These are phyloP conservation scores for Macroramphosus scolopax DNA, from an alignment of 2,797 vertebrate species.

Conservation along the genomic window DNA sequence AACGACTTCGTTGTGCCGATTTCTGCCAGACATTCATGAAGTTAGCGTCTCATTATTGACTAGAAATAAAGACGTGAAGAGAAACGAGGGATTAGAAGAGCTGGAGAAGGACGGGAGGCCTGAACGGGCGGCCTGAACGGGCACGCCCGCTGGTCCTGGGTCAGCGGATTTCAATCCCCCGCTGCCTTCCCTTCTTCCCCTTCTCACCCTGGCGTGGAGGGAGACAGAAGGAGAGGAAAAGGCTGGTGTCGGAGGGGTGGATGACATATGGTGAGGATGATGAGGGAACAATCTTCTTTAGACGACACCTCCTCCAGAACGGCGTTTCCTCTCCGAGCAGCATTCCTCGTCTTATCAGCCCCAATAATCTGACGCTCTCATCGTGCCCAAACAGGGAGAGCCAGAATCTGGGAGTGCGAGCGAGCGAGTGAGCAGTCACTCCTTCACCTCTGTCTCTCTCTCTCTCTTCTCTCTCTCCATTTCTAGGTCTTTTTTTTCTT, in stretches of 20 bases:
- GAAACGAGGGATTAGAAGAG: too few relatives aligned
- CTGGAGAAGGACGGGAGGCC: slow-evolving; percentile 8
- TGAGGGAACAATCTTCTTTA: slow-evolving; percentile 50
- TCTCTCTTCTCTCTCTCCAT: slow-evolving; percentile 34
- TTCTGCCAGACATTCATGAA: too few relatives aligned
- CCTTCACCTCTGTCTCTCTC: slow-evolving; percentile 27
- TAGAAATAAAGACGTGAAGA: too few relatives aligned
- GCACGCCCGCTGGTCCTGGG: slow-evolving; percentile 67
- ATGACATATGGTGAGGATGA: slow-evolving; percentile 36
- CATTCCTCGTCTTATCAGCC: slow-evolving; percentile 72
- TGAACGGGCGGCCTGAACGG: slow-evolving; percentile 62
- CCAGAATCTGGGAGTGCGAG: slow-evolving; percentile 39
- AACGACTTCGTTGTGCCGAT: too few relatives aligned
- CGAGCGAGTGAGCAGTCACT: slow-evolving; percentile 31
- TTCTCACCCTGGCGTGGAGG: slow-evolving; percentile 33
- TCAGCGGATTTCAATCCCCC: slow-evolving; percentile 67
- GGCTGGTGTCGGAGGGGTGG: slow-evolving; percentile 2
- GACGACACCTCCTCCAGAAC: slow-evolving; percentile 61
- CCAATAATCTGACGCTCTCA: slow-evolving; percentile 74
- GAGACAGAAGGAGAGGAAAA: slow-evolving; percentile 31
- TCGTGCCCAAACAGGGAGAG: slow-evolving; percentile 80
- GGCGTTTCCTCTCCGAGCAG: slow-evolving; percentile 61
- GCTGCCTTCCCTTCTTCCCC: slow-evolving; percentile 55
- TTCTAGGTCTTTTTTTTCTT: slow-evolving; percentile 65
- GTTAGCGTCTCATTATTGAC: too few relatives aligned